These are phyloP conservation scores for Epinotia bilunana DNA, from an alignment of 2,888 invertebrate genomes.

Conservation along the genomic window DNA sequence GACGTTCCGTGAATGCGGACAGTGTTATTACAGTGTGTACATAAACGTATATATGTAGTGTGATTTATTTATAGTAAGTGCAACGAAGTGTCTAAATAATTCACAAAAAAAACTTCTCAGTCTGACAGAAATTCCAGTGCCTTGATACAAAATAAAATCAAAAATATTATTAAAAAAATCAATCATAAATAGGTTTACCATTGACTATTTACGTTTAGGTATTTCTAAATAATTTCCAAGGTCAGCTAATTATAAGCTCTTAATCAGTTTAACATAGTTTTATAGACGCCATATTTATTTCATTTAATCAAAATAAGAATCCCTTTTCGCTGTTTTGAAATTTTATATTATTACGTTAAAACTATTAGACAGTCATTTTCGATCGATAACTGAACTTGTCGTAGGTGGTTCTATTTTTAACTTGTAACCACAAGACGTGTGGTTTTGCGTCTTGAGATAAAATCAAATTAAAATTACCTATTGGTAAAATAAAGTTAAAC, in stretches of 20 bases:
- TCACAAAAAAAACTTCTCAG: not conserved
- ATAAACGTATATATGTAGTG: slow-evolving; percentile 60
- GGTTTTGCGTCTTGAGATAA: slow-evolving; percentile 15
- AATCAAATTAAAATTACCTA: not conserved
- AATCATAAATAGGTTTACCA: slow-evolving; percentile 4
- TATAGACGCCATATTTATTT: slow-evolving; percentile 31
- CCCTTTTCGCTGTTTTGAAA: not conserved
- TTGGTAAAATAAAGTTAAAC: not conserved
- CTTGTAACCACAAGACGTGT: slow-evolving; percentile 4
- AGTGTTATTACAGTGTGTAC: slow-evolving; percentile 65
- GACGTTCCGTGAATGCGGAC: slow-evolving; percentile 75
- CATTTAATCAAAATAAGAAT: slow-evolving; percentile 7
- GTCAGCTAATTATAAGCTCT: not conserved
- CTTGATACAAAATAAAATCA: slow-evolving; percentile 16
- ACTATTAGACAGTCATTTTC: not conserved
- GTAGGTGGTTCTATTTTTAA: slow-evolving; percentile 29
- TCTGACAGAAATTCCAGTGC: slow-evolving; percentile 19
- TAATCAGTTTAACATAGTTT: not conserved
- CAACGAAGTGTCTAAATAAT: slow-evolving; percentile 23
- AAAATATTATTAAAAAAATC: slow-evolving; percentile 9
- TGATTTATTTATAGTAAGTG: slow-evolving; percentile 53
- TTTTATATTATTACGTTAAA: slow-evolving; percentile 13
- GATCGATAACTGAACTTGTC: slow-evolving; percentile 15
- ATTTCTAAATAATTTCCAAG: not conserved
- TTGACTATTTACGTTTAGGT: not conserved